These are phyloP conservation scores for Cavia aperea DNA, from an alignment of 2,113 vertebrate genomes.

Conservation along the genomic window DNA sequence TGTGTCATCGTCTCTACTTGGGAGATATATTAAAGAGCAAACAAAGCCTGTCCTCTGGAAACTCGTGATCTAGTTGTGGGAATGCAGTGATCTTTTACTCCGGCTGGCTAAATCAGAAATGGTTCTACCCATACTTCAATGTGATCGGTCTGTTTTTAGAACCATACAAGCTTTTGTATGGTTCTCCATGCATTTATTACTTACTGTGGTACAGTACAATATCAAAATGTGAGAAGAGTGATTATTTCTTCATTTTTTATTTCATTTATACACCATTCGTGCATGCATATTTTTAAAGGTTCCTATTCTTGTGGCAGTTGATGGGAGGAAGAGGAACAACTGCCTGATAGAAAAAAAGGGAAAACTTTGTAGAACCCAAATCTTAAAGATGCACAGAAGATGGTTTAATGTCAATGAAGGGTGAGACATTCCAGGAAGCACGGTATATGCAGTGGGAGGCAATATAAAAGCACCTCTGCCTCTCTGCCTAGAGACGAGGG, in stretches of 20 bases:
- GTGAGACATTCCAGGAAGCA: neutral
- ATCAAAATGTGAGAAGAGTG: neutral
- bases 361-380: neutral
- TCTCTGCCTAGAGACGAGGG: neutral
- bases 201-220: neutral
- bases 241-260: neutral
- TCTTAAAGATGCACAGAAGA: neutral
- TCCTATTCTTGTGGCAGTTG: neutral
- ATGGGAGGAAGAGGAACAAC: neutral
- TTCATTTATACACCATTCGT: neutral
- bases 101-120: constrained; percentile 4
- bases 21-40: neutral
- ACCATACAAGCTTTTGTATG: neutral
- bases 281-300: neutral
- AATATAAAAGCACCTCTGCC: neutral
- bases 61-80: neutral
- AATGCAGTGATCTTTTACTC: neutral
- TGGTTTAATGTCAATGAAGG: neutral
- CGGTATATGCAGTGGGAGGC: neutral
- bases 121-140: neutral
- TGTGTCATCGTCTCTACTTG: neutral
- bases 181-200: neutral
- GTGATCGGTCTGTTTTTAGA: constrained; percentile 3
- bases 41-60: neutral
- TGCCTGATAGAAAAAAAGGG: neutral